These are phyloP conservation scores for Mesaphorura yosii DNA, from an alignment of 1,140 invertebrate species.

Conservation along the genomic window DNA sequence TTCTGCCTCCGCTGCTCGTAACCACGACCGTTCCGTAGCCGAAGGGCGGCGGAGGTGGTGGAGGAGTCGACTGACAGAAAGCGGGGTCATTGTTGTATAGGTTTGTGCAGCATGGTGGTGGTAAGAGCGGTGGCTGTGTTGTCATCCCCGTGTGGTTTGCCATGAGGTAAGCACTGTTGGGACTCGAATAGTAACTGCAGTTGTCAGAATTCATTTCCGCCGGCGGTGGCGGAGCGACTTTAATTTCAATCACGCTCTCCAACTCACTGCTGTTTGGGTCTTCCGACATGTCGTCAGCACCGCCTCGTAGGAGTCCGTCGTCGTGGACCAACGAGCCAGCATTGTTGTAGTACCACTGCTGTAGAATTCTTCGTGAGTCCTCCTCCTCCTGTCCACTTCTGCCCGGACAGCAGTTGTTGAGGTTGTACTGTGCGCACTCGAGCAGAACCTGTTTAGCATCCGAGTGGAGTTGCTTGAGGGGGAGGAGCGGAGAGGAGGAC, in stretches of 20 bases:
- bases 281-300: slow-evolving; percentile 1
- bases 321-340: neutral
- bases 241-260: slow-evolving; percentile 32
- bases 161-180: no score
- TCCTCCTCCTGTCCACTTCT: slow-evolving; percentile 32
- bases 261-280: slow-evolving; percentile 36
- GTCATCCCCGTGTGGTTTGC: neutral
- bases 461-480: slow-evolving; percentile 16
- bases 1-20: neutral
- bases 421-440: slow-evolving; percentile 36
- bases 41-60: neutral
- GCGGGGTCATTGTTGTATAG: no score
- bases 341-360: neutral
- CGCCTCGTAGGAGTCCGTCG: neutral
- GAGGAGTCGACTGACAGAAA: no score
- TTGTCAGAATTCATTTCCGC: no score
- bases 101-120: no score
- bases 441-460: slow-evolving; percentile 29
- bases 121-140: neutral
- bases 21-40: neutral
- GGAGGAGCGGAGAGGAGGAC: neutral
- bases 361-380: slow-evolving; percentile 23
- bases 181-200: no score
- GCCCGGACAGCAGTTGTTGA: slow-evolving; percentile 33
- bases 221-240: neutral